Evolutionary conservation across 2,888 invertebrate genomes (phyloP).

Genomic region (Villa cingulata): DNA sequence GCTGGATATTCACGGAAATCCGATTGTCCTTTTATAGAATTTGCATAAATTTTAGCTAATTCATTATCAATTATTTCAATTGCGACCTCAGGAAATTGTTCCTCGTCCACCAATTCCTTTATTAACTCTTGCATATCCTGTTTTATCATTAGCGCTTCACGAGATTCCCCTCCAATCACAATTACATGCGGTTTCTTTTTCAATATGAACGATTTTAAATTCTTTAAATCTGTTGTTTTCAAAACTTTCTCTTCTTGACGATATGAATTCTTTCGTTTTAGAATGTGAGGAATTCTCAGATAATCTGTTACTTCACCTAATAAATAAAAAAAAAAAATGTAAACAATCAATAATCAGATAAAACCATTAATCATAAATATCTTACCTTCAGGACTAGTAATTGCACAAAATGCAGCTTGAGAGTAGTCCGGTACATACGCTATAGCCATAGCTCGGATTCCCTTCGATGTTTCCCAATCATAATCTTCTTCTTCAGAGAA

Average conservation of each 20-base stretch:
- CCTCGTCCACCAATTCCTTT: conserved; percentile 61
- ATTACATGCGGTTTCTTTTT: conserved; percentile 90
- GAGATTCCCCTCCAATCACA: conserved; percentile 78
- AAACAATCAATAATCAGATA: too few species aligned
- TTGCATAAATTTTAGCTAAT: conserved; percentile 81
- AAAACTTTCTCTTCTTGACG: conserved; percentile 50
- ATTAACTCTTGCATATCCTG: conserved; percentile 64
- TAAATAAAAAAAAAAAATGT: too few species aligned
- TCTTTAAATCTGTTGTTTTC: conserved; percentile 53
- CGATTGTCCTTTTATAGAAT: conserved; percentile 69
- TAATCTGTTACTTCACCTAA: conserved; percentile 89
- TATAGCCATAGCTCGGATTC: conserved; percentile 73
- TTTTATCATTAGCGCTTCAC: conserved; percentile 70
- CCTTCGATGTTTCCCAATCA: conserved; percentile 68
- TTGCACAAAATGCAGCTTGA: conserved; percentile 75
- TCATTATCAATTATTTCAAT: conserved; percentile 93
- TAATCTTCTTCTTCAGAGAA: conserved; percentile 77
- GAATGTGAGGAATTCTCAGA: conserved; percentile 70
- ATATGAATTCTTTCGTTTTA: conserved; percentile 66
- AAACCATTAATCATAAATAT: too few species aligned
- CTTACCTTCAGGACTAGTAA: conserved; percentile 78
- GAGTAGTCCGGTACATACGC: conserved; percentile 75
- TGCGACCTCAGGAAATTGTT: conserved; percentile 72
- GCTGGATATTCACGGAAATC: conserved; percentile 92
- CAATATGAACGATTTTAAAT: conserved; percentile 66